Percentiles rank a stretch among this genome's conserved stretches.
Conservation (phyloP, 1,140 invertebrate species). For the Stegodyphus mimosarum region DNA sequence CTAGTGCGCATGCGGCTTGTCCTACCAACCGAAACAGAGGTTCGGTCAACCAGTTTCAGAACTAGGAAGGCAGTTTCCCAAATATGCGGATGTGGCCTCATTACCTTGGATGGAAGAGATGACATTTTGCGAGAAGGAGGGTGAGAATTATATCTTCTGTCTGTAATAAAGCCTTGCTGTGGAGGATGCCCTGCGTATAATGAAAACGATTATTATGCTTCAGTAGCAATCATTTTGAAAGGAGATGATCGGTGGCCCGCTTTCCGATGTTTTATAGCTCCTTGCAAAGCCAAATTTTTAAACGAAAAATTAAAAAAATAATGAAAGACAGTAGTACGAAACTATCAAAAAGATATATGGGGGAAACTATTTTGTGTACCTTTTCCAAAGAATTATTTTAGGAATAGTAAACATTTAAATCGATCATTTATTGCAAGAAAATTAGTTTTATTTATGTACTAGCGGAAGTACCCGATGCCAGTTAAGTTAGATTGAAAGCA, state of each 20-base stretch:
- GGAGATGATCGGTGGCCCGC: background rate
- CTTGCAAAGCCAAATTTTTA: background rate
- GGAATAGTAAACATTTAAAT: too few species aligned
- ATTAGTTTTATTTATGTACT: too few species aligned
- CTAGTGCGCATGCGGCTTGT: slow-evolving; percentile 56
- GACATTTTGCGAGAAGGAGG: slow-evolving; percentile 7
- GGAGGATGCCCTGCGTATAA: background rate
- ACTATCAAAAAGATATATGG: too few species aligned
- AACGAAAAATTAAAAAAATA: background rate
- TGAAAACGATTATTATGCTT: background rate
- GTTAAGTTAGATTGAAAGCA: too few species aligned
- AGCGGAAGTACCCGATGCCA: too few species aligned
- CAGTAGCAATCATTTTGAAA: background rate
- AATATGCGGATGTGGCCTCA: slow-evolving; percentile 55
- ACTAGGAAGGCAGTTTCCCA: slow-evolving; percentile 55
- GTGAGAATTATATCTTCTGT: slow-evolving; percentile 18
- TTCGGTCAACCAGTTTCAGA: slow-evolving; percentile 44
- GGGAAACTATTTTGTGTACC: too few species aligned
- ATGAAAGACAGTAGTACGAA: background rate
- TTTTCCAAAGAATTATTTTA: too few species aligned
- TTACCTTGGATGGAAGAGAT: slow-evolving; percentile 40
- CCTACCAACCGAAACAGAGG: slow-evolving; percentile 39
- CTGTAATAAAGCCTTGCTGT: background rate
- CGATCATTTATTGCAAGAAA: too few species aligned
- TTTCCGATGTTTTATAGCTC: background rate